phyloP scores from a whole-genome alignment of 2,888 invertebrate species.

The Cactoblastis cactorum region DNA sequence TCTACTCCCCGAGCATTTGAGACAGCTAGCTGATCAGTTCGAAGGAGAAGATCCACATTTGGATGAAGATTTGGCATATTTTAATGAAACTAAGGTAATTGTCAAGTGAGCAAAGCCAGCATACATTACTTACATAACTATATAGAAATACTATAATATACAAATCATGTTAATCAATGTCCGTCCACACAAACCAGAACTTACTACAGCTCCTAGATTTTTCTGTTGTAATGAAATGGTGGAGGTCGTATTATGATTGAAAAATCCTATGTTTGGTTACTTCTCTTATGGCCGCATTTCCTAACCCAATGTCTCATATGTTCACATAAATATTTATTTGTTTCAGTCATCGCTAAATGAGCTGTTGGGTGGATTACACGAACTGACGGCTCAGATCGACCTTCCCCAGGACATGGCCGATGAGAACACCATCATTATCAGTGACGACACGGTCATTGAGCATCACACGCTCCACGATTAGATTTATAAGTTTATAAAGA shows the following conservation, averaged over 20 bases:
- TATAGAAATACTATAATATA: too few relatives aligned
- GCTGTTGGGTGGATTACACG: conserved; percentile 59
- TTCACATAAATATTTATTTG: not conserved
- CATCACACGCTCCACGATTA: conserved; percentile 65
- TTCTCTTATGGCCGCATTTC: too few relatives aligned
- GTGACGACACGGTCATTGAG: conserved; percentile 61
- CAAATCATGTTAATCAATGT: too few relatives aligned
- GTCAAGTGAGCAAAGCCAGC: too few relatives aligned
- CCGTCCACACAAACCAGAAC: too few relatives aligned
- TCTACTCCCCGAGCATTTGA: conserved; percentile 55
- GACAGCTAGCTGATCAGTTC: conserved; percentile 47
- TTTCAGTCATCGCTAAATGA: conserved; percentile 55
- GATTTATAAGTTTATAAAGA: conserved; percentile 15
- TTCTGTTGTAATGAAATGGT: too few relatives aligned
- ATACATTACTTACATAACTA: too few relatives aligned
- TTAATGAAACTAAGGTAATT: conserved; percentile 57
- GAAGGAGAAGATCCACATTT: conserved; percentile 53
- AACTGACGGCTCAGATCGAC: conserved; percentile 64
- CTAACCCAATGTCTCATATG: too few relatives aligned
- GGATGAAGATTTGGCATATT: conserved; percentile 50
- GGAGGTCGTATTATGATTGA: too few relatives aligned
- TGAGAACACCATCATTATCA: conserved; percentile 60
- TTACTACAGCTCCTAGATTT: too few relatives aligned
- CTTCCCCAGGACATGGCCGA: conserved; percentile 59
- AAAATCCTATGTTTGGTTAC: too few relatives aligned